These are phyloP conservation scores for Halcyon senegalensis DNA, from an alignment of 2,113 vertebrate species.

Conservation along the genomic window DNA sequence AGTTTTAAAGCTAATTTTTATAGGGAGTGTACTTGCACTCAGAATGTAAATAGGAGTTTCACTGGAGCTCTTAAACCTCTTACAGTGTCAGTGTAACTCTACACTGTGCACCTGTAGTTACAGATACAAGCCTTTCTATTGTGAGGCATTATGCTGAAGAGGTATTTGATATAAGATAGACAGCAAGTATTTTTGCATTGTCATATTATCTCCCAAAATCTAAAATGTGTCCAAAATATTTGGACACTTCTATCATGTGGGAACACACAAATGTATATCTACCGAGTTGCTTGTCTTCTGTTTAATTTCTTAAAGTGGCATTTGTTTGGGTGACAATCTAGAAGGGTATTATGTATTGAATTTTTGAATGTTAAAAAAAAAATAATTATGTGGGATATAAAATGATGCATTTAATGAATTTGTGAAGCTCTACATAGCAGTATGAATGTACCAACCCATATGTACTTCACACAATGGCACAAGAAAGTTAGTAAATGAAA, in stretches of 20 bases:
- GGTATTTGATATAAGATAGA: background rate
- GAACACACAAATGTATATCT: background rate
- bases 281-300: background rate
- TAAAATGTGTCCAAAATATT: constrained; percentile 41
- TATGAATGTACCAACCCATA: background rate
- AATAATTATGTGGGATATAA: background rate
- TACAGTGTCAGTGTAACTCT: background rate
- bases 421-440: background rate
- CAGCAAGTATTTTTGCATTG: constrained; percentile 21
- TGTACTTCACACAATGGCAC: background rate
- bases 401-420: background rate
- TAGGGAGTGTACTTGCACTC: constrained; percentile 23
- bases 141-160: constrained; percentile 3
- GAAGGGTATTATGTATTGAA: background rate
- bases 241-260: background rate
- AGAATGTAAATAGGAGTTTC: constrained; percentile 61
- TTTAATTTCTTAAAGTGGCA: background rate
- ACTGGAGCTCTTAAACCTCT: constrained; percentile 52
- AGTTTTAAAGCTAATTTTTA: constrained; percentile 37
- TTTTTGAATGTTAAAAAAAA: background rate
- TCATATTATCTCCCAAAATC: constrained; percentile 44
- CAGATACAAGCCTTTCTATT: constrained; percentile 38
- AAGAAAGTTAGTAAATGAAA: constrained; percentile 38
- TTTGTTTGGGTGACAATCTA: background rate
- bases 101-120: background rate